Evolutionary conservation across 23 tunicate species (phyloP).

Genomic region (Styela clava): DNA sequence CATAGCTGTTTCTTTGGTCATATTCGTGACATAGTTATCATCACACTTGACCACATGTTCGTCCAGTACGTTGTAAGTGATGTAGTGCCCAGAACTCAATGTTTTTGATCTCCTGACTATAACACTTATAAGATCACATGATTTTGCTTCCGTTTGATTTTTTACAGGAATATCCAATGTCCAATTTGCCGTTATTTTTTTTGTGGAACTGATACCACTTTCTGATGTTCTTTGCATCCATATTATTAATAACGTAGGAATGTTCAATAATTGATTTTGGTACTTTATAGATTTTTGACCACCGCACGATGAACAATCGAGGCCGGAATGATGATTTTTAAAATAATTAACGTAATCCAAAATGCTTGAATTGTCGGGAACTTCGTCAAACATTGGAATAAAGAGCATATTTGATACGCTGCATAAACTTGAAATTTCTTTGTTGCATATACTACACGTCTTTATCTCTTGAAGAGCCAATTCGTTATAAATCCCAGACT

Average conservation of each 20-base stretch:
- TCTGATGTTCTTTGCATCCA: neutral
- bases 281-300: neutral
- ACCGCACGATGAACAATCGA: neutral
- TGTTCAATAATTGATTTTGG: neutral
- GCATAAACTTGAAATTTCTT: neutral
- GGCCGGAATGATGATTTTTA: neutral
- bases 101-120: neutral
- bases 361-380: neutral
- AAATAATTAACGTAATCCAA: neutral
- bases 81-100: neutral
- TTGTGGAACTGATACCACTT: neutral
- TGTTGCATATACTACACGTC: neutral
- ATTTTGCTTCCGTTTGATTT: neutral
- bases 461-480: neutral
- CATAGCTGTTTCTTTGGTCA: neutral
- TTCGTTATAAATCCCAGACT: neutral
- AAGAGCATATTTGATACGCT: neutral
- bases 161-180: neutral
- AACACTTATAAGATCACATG: neutral
- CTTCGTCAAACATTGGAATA: neutral
- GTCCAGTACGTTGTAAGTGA: neutral
- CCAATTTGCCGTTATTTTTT: neutral
- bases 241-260: neutral
- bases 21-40: neutral
- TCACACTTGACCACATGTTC: neutral